Evolutionary conservation across 2,888 invertebrate genomes (phyloP).

Genomic region (Oscheius sp.): DNA sequence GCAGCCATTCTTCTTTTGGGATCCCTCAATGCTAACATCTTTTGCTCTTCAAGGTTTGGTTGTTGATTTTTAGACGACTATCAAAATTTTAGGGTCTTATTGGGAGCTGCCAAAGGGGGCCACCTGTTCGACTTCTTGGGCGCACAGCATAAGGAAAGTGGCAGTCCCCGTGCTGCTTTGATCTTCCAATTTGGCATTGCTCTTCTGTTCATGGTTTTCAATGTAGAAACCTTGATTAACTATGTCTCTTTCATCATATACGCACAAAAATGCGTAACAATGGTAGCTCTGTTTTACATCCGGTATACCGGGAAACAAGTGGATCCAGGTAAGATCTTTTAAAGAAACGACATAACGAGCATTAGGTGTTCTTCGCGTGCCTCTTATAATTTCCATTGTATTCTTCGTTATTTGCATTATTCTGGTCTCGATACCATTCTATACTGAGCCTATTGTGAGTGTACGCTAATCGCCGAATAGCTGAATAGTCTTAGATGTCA

Average conservation of each 20-base stretch:
- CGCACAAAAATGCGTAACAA: constrained; percentile 55
- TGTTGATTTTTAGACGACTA: not conserved
- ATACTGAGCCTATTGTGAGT: constrained; percentile 32
- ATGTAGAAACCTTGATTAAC: constrained; percentile 56
- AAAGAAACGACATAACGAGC: no score
- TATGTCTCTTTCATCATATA: constrained; percentile 60
- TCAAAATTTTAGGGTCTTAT: constrained; percentile 6
- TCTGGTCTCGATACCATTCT: constrained; percentile 68
- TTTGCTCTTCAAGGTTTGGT: constrained; percentile 31
- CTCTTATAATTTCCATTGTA: constrained; percentile 52
- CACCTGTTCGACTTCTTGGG: constrained; percentile 19
- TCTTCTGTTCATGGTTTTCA: constrained; percentile 49
- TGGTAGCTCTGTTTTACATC: constrained; percentile 57
- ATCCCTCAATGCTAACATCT: constrained; percentile 34
- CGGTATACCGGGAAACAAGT: constrained; percentile 53
- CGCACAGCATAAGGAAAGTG: constrained; percentile 5
- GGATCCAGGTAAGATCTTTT: constrained; percentile 35
- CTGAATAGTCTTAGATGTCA: constrained; percentile 4
- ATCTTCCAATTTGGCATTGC: constrained; percentile 31
- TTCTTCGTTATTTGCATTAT: constrained; percentile 64
- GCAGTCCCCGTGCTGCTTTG: constrained; percentile 34
- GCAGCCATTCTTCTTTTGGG: constrained; percentile 34
- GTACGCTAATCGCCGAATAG: not conserved
- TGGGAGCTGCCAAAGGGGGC: constrained; percentile 24
- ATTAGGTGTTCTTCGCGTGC: constrained; percentile 67